Evolutionary conservation across 2,113 vertebrate genomes (phyloP).

Genomic region (Otus sunia): DNA sequence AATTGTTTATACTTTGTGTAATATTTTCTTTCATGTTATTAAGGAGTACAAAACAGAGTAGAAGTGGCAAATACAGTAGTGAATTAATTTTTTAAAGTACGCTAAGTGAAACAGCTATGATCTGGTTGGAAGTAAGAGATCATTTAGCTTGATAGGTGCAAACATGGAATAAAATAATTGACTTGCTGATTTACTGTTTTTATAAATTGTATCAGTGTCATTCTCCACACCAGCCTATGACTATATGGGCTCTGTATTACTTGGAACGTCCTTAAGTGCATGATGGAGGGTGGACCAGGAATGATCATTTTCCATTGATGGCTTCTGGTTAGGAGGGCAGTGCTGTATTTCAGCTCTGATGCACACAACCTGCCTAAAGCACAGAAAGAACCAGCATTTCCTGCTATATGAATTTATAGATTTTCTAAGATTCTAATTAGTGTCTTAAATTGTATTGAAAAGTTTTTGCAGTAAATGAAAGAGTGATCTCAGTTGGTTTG

Average conservation of each 20-base stretch:
- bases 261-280: accelerated
- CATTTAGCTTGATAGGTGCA: neutral
- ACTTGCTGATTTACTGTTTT: neutral
- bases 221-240: neutral
- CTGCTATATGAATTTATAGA: neutral
- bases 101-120: neutral
- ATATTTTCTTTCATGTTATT: neutral
- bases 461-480: neutral
- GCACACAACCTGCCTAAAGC: neutral
- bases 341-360: neutral
- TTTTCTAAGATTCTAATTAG: neutral
- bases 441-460: neutral
- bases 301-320: neutral
- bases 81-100: neutral
- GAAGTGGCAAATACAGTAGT: neutral
- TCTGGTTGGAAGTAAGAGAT: neutral
- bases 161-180: neutral
- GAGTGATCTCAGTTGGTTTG: neutral
- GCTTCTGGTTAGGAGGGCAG: neutral
- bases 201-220: neutral
- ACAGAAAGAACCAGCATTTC: neutral
- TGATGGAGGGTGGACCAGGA: accelerated
- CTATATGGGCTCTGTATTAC: neutral
- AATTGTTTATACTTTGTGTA: neutral
- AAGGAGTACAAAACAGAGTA: neutral